These are phyloP conservation scores for Saimiri boliviensis DNA, from an alignment of 2,113 vertebrate species.

Conservation along the genomic window DNA sequence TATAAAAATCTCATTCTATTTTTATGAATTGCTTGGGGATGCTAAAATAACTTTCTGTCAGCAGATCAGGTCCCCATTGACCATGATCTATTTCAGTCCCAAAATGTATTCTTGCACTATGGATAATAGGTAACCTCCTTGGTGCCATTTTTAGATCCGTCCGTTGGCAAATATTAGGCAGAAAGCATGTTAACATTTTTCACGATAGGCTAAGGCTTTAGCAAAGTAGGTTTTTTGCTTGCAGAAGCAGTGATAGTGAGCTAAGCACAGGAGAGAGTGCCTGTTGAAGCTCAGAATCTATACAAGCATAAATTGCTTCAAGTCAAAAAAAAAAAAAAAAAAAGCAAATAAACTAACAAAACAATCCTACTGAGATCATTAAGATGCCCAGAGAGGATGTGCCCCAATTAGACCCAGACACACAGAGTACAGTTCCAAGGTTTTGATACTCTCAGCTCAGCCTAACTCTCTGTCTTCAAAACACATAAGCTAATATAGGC, in stretches of 20 bases:
- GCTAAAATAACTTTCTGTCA: constrained; percentile 66
- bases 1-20: constrained; percentile 56
- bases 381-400: background rate
- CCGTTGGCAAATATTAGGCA: constrained; percentile 70
- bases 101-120: constrained; percentile 63
- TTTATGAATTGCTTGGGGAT: constrained; percentile 61
- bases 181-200: constrained; percentile 62
- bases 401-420: background rate
- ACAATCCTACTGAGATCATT: background rate
- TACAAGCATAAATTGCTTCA: background rate
- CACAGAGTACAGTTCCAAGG: background rate
- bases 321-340: constrained; percentile 31
- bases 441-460: background rate
- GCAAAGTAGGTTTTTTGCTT: constrained; percentile 56
- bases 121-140: constrained; percentile 72
- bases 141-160: constrained; percentile 74
- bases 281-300: background rate
- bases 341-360: background rate
- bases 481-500: background rate
- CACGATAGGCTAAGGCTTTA: constrained; percentile 44
- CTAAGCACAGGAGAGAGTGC: background rate
- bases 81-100: constrained; percentile 67
- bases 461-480: background rate
- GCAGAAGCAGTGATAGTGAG: background rate
- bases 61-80: constrained; percentile 64